Base-by-base conservation (phyloP, 2,888 invertebrate genomes). In the Syritta pipiens region DNA sequence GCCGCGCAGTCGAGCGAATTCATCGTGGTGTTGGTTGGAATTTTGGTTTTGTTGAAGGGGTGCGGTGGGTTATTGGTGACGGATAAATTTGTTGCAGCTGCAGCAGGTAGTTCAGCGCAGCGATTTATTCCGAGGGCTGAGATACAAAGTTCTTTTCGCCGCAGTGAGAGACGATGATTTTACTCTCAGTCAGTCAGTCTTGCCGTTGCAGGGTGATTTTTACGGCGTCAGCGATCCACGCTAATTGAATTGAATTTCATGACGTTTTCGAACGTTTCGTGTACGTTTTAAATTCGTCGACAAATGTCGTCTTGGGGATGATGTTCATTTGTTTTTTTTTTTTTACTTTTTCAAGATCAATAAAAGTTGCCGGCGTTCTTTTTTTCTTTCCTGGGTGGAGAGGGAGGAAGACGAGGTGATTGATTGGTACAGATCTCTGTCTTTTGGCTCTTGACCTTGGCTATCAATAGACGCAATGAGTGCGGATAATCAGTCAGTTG, bases 111-210 rank as follows among this genome's bases (percentile, higher is more conserved):
- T 59, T 32, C 10, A 40, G 12, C 12, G 24, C 44, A 24, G 22
- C 20, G 10, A 32, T 42, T 44, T n/a, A n/a, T n/a, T n/a, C n/a
- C n/a, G 6, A 32, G 32, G 7, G 19, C 22, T 7, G 17, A 42
- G 51, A 53, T 49, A 7, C n/a, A 12, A n/a, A 57, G 48, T 22
- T 17, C 40, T 40, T 49, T 68, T 68, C 57, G 68, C 49, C 59
- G n/a, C n/a, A n/a, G 49, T 12, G 6, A 51, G 10, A 20, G 22
- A 32, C 24, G 20, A 12, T 17, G 1, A 10, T 14, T 42, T 14
- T 14, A 10, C 28, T 40, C n/a, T n/a, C n/a, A n/a, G n/a, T 17
- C 35, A 1, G 5, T 35, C n/a, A 35, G 53, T 65, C 19, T 55
- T 65, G 63, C 63, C 53, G 30, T 10, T 46, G 44, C 30, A 28